These are phyloP conservation scores for Eudemis profundana DNA, from an alignment of 2,888 invertebrate genomes.

Conservation along the genomic window DNA sequence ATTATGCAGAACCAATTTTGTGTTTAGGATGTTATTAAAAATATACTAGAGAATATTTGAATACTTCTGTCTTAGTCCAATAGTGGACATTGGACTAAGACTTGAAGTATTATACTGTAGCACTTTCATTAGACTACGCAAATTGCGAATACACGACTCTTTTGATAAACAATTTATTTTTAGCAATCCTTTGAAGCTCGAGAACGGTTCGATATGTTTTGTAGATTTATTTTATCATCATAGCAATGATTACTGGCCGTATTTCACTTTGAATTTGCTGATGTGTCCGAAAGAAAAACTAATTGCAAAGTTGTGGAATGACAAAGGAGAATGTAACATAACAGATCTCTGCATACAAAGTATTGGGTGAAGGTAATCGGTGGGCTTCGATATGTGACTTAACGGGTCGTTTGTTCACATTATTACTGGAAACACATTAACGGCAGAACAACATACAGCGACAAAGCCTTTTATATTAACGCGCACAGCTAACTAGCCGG, in stretches of 20 bases:
- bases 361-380: conserved; percentile 37
- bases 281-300: no score
- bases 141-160: conserved; percentile 30
- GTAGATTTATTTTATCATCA: neutral
- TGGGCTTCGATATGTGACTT: conserved; percentile 48
- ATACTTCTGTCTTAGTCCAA: conserved; percentile 12
- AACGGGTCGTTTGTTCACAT: conserved; percentile 61
- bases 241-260: neutral
- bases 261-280: no score
- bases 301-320: no score
- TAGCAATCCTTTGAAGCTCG: conserved; percentile 24
- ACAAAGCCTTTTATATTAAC: conserved; percentile 45
- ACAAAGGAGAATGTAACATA: no score
- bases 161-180: conserved; percentile 27
- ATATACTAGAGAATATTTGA: conserved; percentile 22
- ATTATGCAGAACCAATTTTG: conserved; percentile 23
- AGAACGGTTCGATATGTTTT: conserved; percentile 9
- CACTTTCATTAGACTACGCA: conserved; percentile 15
- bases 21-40: conserved; percentile 32
- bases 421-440: conserved; percentile 60
- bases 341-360: no score
- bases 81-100: neutral
- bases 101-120: neutral
- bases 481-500: conserved; percentile 72
- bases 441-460: conserved; percentile 62